These are phyloP conservation scores for Coturnix japonica DNA, from an alignment of 2,113 vertebrate species.

Conservation along the genomic window DNA sequence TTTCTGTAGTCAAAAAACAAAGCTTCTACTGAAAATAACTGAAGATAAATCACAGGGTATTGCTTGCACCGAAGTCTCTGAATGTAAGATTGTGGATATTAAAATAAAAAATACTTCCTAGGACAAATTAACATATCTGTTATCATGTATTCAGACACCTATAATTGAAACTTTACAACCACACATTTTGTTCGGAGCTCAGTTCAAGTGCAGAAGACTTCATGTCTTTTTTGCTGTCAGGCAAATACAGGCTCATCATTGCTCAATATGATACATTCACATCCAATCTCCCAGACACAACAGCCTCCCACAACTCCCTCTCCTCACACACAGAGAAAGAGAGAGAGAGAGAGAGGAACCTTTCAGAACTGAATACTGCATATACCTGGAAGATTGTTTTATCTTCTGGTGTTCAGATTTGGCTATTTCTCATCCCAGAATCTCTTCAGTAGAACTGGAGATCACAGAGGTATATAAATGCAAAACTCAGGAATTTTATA, in stretches of 20 bases:
- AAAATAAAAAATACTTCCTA: conserved; percentile 38
- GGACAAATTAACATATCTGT: neutral
- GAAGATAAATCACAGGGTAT: conserved; percentile 75
- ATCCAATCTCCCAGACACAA: neutral
- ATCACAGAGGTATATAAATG: conserved; percentile 79
- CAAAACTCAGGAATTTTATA: neutral
- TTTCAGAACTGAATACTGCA: conserved; percentile 79
- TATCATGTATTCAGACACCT: fast-evolving
- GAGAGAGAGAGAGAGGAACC: conserved; percentile 49
- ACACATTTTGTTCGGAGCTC: conserved; percentile 80
- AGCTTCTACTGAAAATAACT: conserved; percentile 87
- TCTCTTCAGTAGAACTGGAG: conserved; percentile 53
- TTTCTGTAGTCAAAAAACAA: conserved; percentile 73
- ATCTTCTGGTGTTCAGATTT: conserved; percentile 86
- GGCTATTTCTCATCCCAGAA: conserved; percentile 91
- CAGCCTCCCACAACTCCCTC: neutral
- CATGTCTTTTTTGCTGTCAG: conserved; percentile 77
- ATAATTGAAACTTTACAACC: neutral
- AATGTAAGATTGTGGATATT: neutral
- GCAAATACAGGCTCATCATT: conserved; percentile 79
- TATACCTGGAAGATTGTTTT: conserved; percentile 47
- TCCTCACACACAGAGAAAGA: neutral
- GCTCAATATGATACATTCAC: conserved; percentile 74
- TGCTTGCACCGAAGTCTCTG: conserved; percentile 24
- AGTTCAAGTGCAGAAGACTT: conserved; percentile 95